Evolutionary conservation across 92 coral and sea anemone genomes (phyloP).

Genomic region (Phenganax subtilis): DNA sequence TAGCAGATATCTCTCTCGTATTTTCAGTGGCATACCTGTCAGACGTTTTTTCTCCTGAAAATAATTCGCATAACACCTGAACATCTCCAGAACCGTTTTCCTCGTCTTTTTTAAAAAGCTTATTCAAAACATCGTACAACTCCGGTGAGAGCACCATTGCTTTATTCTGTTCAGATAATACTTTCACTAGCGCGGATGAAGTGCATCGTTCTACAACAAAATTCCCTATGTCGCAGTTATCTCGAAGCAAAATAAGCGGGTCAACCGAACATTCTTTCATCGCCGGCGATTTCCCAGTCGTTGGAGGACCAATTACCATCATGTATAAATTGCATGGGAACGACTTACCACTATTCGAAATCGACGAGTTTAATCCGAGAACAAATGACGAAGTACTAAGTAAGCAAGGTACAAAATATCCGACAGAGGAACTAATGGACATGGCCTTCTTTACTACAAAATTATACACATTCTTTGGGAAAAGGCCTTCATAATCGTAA

Average conservation of each 20-base stretch:
- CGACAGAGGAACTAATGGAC: constrained; percentile 38
- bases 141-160: too few relatives aligned
- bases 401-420: constrained; percentile 46
- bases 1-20: constrained; percentile 39
- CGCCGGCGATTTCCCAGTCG: not conserved
- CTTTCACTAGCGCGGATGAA: too few relatives aligned
- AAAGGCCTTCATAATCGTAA: constrained; percentile 3
- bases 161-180: too few relatives aligned
- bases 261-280: not conserved
- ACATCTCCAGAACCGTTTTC: too few relatives aligned
- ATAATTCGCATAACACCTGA: constrained; percentile 45
- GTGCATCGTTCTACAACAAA: too few relatives aligned
- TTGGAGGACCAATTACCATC: too few relatives aligned
- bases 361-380: constrained; percentile 20
- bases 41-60: constrained; percentile 55
- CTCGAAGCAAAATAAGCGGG: not conserved
- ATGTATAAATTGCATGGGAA: not conserved
- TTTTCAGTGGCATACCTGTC: constrained; percentile 48
- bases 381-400: constrained; percentile 45
- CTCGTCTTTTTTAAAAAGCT: too few relatives aligned
- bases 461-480: not conserved
- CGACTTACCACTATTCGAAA: not conserved
- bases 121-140: too few relatives aligned
- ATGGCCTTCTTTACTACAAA: constrained; percentile 23
- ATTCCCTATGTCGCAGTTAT: not conserved